phyloP scores from a whole-genome alignment of 2,113 vertebrate genomes.

The Cebus imitator region DNA sequence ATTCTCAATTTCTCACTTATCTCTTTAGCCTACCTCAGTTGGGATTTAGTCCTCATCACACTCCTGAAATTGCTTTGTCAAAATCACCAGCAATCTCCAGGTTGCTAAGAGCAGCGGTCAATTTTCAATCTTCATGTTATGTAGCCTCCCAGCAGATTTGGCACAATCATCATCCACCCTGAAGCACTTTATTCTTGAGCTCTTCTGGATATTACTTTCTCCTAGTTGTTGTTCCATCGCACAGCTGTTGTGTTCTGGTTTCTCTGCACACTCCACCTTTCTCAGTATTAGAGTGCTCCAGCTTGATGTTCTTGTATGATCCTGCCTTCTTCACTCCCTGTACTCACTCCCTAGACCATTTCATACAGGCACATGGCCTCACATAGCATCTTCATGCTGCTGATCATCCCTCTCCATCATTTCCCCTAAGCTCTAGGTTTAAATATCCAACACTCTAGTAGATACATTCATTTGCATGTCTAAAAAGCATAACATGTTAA shows the following conservation, averaged over 20 bases:
- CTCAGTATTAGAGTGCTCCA: neutral
- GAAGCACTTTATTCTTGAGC: neutral
- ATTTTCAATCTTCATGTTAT: neutral
- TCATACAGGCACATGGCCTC: neutral
- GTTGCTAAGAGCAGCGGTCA: neutral
- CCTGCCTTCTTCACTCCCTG: neutral
- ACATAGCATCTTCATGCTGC: neutral
- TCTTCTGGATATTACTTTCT: neutral
- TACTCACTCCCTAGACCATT: neutral
- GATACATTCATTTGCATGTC: neutral
- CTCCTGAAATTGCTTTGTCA: neutral
- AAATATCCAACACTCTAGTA: neutral
- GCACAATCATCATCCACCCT: neutral
- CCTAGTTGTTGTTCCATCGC: neutral
- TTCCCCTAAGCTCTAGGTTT: neutral
- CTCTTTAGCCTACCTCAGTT: neutral
- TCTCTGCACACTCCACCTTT: neutral
- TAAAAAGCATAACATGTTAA: neutral
- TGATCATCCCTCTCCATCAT: neutral
- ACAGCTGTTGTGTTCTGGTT: neutral
- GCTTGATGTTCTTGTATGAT: neutral
- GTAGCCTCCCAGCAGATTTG: neutral
- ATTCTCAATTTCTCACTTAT: neutral
- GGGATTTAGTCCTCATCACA: neutral
- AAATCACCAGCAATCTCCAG: neutral